Conservation (phyloP, 23 tunicate genomes). For the Trididemnum nubilum region DNA sequence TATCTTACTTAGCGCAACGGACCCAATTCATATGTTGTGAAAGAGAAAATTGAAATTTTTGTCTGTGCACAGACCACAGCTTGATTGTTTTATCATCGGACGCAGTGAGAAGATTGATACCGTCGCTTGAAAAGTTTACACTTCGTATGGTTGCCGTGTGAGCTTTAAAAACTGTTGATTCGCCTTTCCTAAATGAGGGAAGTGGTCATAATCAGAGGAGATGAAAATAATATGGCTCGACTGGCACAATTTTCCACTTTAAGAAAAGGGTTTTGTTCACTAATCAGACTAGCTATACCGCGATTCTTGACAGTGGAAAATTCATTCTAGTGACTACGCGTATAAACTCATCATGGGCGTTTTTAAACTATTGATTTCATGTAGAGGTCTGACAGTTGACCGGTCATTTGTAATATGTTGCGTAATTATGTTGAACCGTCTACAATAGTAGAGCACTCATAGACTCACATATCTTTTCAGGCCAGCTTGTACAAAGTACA, state of each 20-base stretch:
- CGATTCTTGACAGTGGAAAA: background rate
- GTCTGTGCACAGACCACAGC: slow-evolving; percentile 95
- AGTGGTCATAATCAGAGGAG: background rate
- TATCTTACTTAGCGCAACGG: slow-evolving; percentile 93
- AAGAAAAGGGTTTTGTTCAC: background rate
- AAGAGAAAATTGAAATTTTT: slow-evolving; percentile 86
- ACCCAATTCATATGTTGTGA: slow-evolving; percentile 99
- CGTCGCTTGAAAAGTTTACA: slow-evolving; percentile 88
- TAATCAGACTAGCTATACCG: background rate
- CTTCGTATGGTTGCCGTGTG: slow-evolving; percentile 96
- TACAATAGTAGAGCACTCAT: no score
- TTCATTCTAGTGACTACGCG: no score
- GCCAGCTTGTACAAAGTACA: no score
- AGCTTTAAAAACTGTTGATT: slow-evolving; percentile 96
- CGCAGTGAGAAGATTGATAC: slow-evolving; percentile 75
- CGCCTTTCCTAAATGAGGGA: slow-evolving; percentile 88
- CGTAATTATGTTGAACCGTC: no score
- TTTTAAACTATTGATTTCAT: no score
- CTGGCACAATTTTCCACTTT: background rate
- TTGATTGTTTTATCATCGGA: slow-evolving; percentile 96
- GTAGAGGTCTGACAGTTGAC: no score
- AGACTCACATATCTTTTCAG: no score
- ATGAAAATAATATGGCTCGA: background rate
- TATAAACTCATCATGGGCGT: no score
- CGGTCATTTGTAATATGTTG: no score